Evolutionary conservation across 2,888 invertebrate genomes (phyloP).

Genomic region (Athetis lepigone): DNA sequence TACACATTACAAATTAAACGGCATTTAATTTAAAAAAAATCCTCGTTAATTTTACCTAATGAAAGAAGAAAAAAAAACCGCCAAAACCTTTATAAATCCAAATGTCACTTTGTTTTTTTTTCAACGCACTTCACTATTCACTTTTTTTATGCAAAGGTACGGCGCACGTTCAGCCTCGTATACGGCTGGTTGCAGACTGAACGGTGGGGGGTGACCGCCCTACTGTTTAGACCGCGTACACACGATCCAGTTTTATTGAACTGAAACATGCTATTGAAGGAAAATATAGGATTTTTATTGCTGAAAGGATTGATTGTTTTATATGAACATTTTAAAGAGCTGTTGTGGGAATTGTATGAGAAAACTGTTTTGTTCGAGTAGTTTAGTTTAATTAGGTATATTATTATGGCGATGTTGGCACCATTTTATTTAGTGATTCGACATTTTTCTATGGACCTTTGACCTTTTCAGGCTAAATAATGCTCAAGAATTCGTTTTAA

Average conservation of each 20-base stretch:
- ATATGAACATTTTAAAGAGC: slow-evolving; percentile 25
- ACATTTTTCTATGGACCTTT: slow-evolving; percentile 14
- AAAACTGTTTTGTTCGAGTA: background rate
- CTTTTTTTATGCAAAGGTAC: slow-evolving; percentile 61
- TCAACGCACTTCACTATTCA: slow-evolving; percentile 63
- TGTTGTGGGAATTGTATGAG: background rate
- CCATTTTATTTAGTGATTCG: slow-evolving; percentile 5
- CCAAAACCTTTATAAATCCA: slow-evolving; percentile 46
- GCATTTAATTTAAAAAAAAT: slow-evolving; percentile 13
- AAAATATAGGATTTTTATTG: slow-evolving; percentile 59
- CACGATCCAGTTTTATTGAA: slow-evolving; percentile 64
- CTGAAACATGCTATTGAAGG: slow-evolving; percentile 57
- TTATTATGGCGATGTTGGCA: background rate
- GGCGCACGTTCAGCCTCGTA: slow-evolving; percentile 66
- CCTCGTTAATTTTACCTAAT: slow-evolving; percentile 29
- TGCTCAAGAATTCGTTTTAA: slow-evolving; percentile 1
- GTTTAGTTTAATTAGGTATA: too few species aligned
- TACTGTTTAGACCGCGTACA: slow-evolving; percentile 66
- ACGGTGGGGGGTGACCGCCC: slow-evolving; percentile 73
- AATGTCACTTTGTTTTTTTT: slow-evolving; percentile 61
- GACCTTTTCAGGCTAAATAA: slow-evolving; percentile 9
- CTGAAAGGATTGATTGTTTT: slow-evolving; percentile 55
- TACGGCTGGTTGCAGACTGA: slow-evolving; percentile 72
- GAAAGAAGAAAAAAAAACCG: slow-evolving; percentile 5
- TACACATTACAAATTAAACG: slow-evolving; percentile 44